Percentiles rank a stretch among this genome's conserved stretches.
Conservation (phyloP, 2,113 vertebrate genomes). For the Ophiodon elongatus region DNA sequence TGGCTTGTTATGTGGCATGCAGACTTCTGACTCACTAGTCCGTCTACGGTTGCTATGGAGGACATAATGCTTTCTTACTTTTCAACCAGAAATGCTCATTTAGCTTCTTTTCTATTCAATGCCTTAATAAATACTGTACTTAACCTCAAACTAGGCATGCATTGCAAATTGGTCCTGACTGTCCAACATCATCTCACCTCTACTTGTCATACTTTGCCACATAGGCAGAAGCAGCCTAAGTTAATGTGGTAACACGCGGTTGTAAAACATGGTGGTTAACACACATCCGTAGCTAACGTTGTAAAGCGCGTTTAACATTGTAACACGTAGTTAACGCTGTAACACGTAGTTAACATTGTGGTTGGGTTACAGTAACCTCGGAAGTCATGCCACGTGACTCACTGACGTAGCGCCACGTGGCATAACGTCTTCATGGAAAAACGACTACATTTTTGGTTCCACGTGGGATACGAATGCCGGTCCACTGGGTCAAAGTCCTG, state of each 20-base stretch:
- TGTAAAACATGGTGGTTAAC: background rate
- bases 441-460: too few species aligned
- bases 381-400: background rate
- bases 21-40: conserved; percentile 17
- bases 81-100: background rate
- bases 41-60: conserved; percentile 23
- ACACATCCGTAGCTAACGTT: background rate
- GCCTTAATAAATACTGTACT: background rate
- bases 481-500: background rate
- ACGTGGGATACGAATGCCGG: background rate
- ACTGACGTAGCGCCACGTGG: background rate
- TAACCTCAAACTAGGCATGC: conserved; percentile 3
- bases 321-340: too few species aligned
- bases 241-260: background rate
- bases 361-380: background rate
- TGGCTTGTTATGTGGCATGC: conserved; percentile 34
- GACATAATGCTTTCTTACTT: conserved; percentile 49
- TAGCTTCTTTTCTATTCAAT: background rate
- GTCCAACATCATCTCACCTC: background rate
- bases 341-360: background rate
- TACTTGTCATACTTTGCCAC: background rate
- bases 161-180: background rate
- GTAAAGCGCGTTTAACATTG: background rate
- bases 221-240: background rate
- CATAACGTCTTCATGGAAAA: too few species aligned